phyloP scores from a whole-genome alignment of 2,888 invertebrate genomes.

The Nemotelus pantherinus region DNA sequence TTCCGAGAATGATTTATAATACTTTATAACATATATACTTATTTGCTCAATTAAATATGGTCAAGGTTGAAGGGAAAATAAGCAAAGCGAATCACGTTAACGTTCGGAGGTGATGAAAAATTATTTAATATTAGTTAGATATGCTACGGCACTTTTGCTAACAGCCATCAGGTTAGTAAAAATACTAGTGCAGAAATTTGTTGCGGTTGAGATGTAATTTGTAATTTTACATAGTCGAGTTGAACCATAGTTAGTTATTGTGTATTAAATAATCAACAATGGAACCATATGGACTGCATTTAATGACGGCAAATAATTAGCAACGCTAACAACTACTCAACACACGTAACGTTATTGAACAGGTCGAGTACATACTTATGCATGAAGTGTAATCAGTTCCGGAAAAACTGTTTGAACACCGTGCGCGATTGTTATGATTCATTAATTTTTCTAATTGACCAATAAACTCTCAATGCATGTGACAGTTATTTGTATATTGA shows the following conservation, averaged over 20 bases:
- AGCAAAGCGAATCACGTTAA: background rate
- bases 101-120: background rate
- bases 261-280: constrained; percentile 19
- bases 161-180: background rate
- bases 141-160: background rate
- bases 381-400: background rate
- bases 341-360: background rate
- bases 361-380: background rate
- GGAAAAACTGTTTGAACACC: constrained; percentile 12
- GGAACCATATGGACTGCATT: background rate
- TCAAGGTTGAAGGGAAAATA: background rate
- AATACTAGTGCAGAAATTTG: background rate
- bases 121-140: background rate
- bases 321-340: background rate
- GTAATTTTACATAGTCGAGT: constrained; percentile 25
- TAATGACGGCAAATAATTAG: background rate
- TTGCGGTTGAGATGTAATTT: constrained; percentile 5
- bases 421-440: constrained; percentile 31
- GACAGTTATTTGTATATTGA: too few species aligned
- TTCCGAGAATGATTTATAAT: background rate
- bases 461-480: background rate
- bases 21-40: background rate
- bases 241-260: background rate
- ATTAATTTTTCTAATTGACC: constrained; percentile 29
- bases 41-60: constrained; percentile 7